These are phyloP conservation scores for Pissodes strobi DNA, from an alignment of 1,140 invertebrate genomes.

Conservation along the genomic window DNA sequence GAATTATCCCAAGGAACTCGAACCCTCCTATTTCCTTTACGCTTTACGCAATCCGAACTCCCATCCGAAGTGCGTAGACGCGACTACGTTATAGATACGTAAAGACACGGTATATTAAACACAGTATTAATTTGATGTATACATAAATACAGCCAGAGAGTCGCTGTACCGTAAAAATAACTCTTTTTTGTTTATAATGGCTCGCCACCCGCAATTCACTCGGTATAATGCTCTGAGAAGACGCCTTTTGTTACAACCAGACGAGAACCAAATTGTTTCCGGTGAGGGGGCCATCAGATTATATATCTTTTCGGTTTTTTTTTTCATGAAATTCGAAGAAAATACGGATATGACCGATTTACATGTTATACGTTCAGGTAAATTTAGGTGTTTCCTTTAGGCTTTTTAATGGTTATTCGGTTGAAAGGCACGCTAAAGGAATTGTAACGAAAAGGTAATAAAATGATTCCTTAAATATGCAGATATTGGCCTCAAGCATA, in stretches of 20 bases:
- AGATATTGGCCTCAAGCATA: no score
- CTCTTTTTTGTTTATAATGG: conserved; percentile 36
- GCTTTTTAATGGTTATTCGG: no score
- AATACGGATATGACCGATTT: conserved; percentile 26
- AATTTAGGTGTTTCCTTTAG: no score
- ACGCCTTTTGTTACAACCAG: conserved; percentile 33
- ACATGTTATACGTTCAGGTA: no score
- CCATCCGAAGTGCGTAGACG: no score
- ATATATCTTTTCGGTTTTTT: conserved; percentile 21
- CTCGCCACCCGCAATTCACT: conserved; percentile 35
- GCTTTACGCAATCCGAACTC: no score
- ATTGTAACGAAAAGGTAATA: no score
- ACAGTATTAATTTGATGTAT: conserved; percentile 34
- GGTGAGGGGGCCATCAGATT: conserved; percentile 22
- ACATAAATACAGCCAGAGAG: conserved; percentile 28
- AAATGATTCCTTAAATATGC: no score
- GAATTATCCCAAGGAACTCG: no score
- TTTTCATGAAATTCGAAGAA: conserved; percentile 20
- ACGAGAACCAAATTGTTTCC: conserved; percentile 36
- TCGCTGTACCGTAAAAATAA: conserved; percentile 34
- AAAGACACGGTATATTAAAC: conserved; percentile 33
- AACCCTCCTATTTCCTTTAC: no score
- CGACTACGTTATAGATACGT: neutral
- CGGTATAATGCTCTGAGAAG: conserved; percentile 33
- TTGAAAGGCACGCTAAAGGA: no score